Conservation (phyloP, 2,888 invertebrate species). For the Scaptomyza polygonia region DNA sequence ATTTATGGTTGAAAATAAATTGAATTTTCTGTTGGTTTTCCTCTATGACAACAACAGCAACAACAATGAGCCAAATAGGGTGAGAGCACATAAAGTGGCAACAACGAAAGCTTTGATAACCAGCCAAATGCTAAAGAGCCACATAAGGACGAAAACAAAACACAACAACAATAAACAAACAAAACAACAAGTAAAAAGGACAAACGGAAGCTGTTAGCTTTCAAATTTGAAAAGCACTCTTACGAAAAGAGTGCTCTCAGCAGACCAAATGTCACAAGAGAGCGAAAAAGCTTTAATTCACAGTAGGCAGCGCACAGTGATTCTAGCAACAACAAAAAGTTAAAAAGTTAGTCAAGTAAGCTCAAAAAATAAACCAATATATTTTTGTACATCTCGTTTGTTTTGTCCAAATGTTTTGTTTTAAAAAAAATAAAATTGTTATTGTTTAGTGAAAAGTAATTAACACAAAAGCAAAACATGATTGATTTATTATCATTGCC, state of each 20-base stretch:
- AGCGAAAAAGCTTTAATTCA: constrained; percentile 19
- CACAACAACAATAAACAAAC: constrained; percentile 41
- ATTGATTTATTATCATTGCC: constrained; percentile 80
- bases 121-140: constrained; percentile 26
- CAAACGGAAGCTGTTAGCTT: constrained; percentile 50
- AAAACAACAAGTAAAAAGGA: constrained; percentile 45
- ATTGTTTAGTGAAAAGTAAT: not conserved
- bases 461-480: constrained; percentile 53
- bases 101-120: constrained; percentile 69
- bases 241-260: constrained; percentile 2
- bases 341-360: not conserved
- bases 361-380: constrained; percentile 1
- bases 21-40: constrained; percentile 51
- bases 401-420: constrained; percentile 23
- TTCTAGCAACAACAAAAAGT: not conserved
- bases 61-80: constrained; percentile 3
- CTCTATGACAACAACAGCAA: constrained; percentile 44
- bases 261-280: not conserved
- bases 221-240: constrained; percentile 27
- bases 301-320: constrained; percentile 34
- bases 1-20: constrained; percentile 49
- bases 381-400: not conserved
- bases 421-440: constrained; percentile 11
- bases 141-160: constrained; percentile 30
- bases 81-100: constrained; percentile 36